Evolutionary conservation across 1,140 invertebrate species (phyloP).

Genomic region (Vanessa atalanta): DNA sequence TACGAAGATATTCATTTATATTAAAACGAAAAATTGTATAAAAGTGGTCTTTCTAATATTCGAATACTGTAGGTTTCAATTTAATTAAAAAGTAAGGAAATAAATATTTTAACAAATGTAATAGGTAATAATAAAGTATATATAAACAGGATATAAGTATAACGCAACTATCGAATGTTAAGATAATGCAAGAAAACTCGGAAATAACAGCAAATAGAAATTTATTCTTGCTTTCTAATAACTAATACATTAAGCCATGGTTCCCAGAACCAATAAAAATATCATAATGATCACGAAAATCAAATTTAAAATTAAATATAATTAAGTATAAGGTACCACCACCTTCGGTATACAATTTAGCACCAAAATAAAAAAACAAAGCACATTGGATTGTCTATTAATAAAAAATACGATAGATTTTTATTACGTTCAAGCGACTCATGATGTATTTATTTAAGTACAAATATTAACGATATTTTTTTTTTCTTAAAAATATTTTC

Average conservation of each 20-base stretch:
- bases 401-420: not conserved
- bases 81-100: not conserved
- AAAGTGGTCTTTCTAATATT: no score
- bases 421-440: no score
- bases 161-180: not conserved
- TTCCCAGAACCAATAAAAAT: conserved; percentile 51
- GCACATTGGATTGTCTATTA: not conserved
- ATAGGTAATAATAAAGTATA: no score
- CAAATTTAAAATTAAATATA: not conserved
- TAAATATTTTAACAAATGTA: no score
- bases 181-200: conserved; percentile 20
- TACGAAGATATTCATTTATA: no score
- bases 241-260: conserved; percentile 46
- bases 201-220: conserved; percentile 44
- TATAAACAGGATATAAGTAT: no score
- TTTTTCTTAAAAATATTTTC: no score
- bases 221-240: conserved; percentile 42
- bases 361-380: not conserved
- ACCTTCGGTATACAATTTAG: not conserved
- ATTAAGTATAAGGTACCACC: not conserved
- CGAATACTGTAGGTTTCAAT: not conserved
- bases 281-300: conserved; percentile 35
- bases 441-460: no score
- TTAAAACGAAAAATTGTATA: no score
- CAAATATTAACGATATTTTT: no score